Evolutionary conservation across 1,140 invertebrate species (phyloP).

Genomic region (Saccostrea glomerata): DNA sequence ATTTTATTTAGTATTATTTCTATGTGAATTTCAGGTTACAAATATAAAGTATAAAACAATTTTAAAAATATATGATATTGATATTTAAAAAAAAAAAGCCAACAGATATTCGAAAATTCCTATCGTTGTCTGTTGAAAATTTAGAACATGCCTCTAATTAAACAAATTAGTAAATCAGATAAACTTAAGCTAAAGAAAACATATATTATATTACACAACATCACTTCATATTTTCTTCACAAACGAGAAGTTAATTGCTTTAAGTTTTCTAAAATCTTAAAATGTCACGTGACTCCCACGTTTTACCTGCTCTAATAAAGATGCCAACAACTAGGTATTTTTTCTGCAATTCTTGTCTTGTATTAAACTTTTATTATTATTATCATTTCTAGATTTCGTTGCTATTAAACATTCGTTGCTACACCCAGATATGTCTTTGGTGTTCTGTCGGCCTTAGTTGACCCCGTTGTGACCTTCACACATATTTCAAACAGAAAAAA

Average conservation of each 20-base stretch:
- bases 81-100: no score
- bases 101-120: no score
- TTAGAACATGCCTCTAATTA: background rate
- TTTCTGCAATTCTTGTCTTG: background rate
- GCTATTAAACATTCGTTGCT: background rate
- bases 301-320: conserved; percentile 14
- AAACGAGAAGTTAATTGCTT: background rate
- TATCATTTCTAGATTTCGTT: background rate
- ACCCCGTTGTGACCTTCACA: conserved; percentile 21
- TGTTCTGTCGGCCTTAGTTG: background rate
- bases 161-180: background rate
- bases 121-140: background rate
- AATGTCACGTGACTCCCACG: background rate
- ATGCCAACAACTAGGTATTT: background rate
- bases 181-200: background rate
- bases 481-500: conserved; percentile 28
- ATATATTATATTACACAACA: conserved; percentile 17
- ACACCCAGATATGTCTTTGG: conserved; percentile 5
- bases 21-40: no score
- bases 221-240: background rate
- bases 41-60: no score
- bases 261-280: background rate
- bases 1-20: no score
- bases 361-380: background rate
- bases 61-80: no score